phyloP scores from a whole-genome alignment of 2,888 invertebrate genomes.

The Meandrusa payeni region DNA sequence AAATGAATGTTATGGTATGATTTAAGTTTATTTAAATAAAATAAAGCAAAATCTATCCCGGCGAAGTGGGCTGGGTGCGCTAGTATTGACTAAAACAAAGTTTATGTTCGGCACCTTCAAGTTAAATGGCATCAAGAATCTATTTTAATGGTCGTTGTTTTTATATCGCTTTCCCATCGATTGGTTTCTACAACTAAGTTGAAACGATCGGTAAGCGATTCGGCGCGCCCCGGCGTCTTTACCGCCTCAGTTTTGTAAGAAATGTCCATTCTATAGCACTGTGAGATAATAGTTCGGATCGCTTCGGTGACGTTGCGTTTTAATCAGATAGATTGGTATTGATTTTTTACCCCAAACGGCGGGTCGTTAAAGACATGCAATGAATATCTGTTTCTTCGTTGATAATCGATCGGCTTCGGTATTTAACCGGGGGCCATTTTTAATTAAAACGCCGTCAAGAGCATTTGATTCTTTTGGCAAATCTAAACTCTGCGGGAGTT shows the following conservation, averaged over 20 bases:
- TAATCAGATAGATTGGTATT: conserved; percentile 33
- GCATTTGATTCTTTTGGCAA: conserved; percentile 21
- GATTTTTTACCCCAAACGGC: conserved; percentile 33
- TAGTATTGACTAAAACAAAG: too few species aligned
- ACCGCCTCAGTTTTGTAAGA: conserved; percentile 51
- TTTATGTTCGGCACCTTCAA: conserved; percentile 30
- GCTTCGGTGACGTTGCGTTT: conserved; percentile 43
- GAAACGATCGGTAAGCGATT: conserved; percentile 61
- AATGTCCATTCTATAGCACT: conserved; percentile 46
- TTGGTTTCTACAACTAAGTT: conserved; percentile 45
- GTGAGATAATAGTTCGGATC: conserved; percentile 57
- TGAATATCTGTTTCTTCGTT: conserved; percentile 18
- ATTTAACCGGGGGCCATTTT: conserved; percentile 23
- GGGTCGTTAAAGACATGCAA: conserved; percentile 21
- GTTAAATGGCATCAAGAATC: conserved; percentile 38
- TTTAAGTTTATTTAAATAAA: too few species aligned
- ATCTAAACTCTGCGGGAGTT: too few species aligned
- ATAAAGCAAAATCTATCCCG: too few species aligned
- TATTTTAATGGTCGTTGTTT: conserved; percentile 43
- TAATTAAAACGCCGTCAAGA: conserved; percentile 30
- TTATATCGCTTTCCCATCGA: conserved; percentile 55
- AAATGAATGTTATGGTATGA: too few species aligned
- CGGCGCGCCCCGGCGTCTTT: conserved; percentile 46
- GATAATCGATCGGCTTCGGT: conserved; percentile 19
- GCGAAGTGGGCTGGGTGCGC: too few species aligned